Conservation (phyloP, 1,140 invertebrate species). For the Orchesella cincta region DNA sequence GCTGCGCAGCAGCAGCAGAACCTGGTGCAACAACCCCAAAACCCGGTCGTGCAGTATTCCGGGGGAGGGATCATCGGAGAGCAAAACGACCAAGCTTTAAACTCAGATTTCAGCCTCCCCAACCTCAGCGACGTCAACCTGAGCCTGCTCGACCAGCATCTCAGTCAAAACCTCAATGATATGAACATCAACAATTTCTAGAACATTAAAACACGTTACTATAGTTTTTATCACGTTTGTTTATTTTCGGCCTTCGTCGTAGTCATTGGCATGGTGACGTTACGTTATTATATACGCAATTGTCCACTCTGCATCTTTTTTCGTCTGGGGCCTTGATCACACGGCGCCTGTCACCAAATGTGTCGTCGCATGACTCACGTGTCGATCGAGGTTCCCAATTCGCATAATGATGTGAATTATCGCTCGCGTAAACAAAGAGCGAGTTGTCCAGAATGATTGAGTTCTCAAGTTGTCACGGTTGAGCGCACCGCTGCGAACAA, state of each 20-base stretch:
- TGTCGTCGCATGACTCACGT: too few relatives aligned
- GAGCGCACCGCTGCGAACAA: too few relatives aligned
- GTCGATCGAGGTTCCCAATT: too few relatives aligned
- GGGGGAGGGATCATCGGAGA: neutral
- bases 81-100: constrained; percentile 25
- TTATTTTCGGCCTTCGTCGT: neutral
- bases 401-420: too few relatives aligned
- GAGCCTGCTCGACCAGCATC: constrained; percentile 51
- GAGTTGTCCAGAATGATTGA: too few relatives aligned
- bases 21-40: neutral
- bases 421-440: too few relatives aligned
- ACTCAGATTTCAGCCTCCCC: constrained; percentile 51
- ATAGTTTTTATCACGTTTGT: neutral
- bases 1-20: neutral
- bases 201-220: neutral
- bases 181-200: constrained; percentile 46
- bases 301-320: neutral
- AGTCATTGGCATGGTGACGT: too few relatives aligned
- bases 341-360: too few relatives aligned
- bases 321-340: too few relatives aligned
- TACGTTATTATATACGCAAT: neutral
- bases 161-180: constrained; percentile 51
- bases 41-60: neutral
- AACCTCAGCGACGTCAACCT: constrained; percentile 52
- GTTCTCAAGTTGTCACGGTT: too few relatives aligned